phyloP scores from a whole-genome alignment of 2,888 invertebrate species.

The Drosophila ustulata region DNA sequence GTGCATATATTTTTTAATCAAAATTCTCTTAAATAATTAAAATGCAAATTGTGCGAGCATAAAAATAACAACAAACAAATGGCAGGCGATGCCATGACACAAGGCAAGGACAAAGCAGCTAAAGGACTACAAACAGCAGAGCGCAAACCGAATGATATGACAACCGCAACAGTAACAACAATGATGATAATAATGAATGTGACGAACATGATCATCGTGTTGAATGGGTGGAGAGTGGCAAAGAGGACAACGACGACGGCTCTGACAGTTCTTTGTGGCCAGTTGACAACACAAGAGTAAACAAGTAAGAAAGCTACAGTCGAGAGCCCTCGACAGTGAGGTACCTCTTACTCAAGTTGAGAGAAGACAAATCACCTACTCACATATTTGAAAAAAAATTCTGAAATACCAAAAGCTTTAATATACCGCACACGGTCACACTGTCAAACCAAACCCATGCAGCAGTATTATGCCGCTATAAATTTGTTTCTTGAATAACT shows the following conservation, averaged over 20 bases:
- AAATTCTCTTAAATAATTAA: conserved; percentile 84
- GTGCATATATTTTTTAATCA: conserved; percentile 81
- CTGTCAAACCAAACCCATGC: no score
- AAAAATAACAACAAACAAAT: conserved; percentile 70
- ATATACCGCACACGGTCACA: no score
- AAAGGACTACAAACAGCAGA: conserved; percentile 53
- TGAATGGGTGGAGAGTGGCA: not conserved
- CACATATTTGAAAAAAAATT: no score
- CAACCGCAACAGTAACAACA: conserved; percentile 43
- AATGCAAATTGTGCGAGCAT: conserved; percentile 81
- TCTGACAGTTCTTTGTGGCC: conserved; percentile 79
- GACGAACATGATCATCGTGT: conserved; percentile 37
- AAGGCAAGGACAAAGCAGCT: conserved; percentile 63
- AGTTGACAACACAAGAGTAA: conserved; percentile 32
- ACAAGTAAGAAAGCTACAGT: no score
- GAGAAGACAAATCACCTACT: no score
- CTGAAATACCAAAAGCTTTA: no score
- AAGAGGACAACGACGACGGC: conserved; percentile 47
- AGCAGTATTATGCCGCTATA: no score
- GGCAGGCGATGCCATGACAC: conserved; percentile 42
- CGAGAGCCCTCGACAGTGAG: no score
- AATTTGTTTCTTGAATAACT: no score
- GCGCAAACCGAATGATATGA: conserved; percentile 54
- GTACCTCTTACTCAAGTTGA: no score
- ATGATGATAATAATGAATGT: conserved; percentile 23